These are phyloP conservation scores for Lamellibrachia columna DNA, from an alignment of 2,888 invertebrate species.

Conservation along the genomic window DNA sequence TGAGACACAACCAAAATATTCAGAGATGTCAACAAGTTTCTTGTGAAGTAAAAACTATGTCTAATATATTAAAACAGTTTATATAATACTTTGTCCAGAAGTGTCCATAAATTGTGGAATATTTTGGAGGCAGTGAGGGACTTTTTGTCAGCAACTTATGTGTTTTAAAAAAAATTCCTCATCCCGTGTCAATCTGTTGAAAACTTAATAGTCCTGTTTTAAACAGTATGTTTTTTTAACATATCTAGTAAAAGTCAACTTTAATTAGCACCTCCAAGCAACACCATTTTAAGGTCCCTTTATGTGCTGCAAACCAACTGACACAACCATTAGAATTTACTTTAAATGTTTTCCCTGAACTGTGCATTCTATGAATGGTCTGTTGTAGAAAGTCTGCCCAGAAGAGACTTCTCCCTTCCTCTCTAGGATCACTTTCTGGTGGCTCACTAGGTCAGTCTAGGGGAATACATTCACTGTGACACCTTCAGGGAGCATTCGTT, in stretches of 20 bases:
- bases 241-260: not conserved
- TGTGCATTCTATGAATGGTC: not conserved
- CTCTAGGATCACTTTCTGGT: constrained; percentile 85
- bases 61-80: not conserved
- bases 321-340: no score
- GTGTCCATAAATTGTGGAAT: not conserved
- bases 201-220: not conserved
- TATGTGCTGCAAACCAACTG: no score
- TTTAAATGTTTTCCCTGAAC: not conserved
- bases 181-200: not conserved
- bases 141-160: not conserved
- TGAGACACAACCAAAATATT: no score
- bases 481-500: not conserved
- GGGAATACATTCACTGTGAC: not conserved
- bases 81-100: not conserved
- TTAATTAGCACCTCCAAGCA: not conserved
- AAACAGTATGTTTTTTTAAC: not conserved
- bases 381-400: constrained; percentile 83
- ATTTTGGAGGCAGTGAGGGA: not conserved
- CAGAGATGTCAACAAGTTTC: no score
- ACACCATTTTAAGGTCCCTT: not conserved
- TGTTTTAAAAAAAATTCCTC: not conserved
- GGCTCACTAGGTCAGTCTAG: constrained; percentile 79
- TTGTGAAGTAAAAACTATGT: no score
- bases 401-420: constrained; percentile 86